A percentile compares a stretch with the other conserved stretches of the same genome.
Evolutionary conservation across 2,113 vertebrate species (phyloP).

Genomic region (Alethe castanea): DNA sequence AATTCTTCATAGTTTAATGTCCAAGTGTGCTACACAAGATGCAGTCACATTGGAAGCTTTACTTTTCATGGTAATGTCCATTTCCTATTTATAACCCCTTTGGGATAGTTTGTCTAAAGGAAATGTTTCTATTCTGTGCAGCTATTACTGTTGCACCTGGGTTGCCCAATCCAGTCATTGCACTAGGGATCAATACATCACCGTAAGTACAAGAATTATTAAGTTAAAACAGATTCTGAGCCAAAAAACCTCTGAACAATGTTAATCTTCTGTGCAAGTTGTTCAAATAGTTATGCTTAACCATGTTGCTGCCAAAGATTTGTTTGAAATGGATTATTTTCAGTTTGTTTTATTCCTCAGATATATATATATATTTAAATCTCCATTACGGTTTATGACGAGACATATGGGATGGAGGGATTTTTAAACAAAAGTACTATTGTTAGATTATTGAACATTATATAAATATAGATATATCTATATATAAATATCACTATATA

Average conservation of each 20-base stretch:
- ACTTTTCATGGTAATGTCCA: constrained; percentile 86
- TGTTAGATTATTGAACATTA: constrained; percentile 54
- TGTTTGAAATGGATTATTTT: constrained; percentile 69
- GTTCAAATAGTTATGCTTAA: constrained; percentile 74
- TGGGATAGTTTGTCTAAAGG: constrained; percentile 97
- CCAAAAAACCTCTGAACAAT: constrained; percentile 79
- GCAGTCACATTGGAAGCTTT: constrained; percentile 83
- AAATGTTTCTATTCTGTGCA: constrained; percentile 98
- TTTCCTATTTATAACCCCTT: constrained; percentile 93
- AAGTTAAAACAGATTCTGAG: constrained; percentile 78
- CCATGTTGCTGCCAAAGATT: constrained; percentile 78
- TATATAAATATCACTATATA: constrained; percentile 63
- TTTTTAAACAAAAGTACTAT: constrained; percentile 51
- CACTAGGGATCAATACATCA: constrained; percentile 93
- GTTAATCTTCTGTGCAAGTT: constrained; percentile 83
- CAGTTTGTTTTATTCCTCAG: constrained; percentile 47
- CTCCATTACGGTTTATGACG: constrained; percentile 36
- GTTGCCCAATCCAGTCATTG: constrained; percentile 82
- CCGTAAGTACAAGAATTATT: constrained; percentile 83
- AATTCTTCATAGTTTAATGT: constrained; percentile 90
- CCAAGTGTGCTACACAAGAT: constrained; percentile 87
- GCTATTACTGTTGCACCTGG: constrained; percentile 96
- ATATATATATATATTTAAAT: constrained; percentile 56
- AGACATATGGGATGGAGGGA: constrained; percentile 35
- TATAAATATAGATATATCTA: constrained; percentile 64